Evolutionary conservation across 2,888 invertebrate species (phyloP).

Genomic region (Drosophila meridiana): DNA sequence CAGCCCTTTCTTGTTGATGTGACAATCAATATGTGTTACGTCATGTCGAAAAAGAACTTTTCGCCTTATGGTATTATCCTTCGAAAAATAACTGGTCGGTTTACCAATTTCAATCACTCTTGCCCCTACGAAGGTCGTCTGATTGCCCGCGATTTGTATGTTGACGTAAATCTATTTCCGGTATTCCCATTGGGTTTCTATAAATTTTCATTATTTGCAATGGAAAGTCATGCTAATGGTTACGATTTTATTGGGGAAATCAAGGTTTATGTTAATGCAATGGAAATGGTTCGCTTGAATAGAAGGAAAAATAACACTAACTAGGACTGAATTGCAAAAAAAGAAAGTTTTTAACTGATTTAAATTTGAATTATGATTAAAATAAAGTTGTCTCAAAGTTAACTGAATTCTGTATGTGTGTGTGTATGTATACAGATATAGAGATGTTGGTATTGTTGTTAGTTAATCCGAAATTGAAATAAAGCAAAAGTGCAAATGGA

Average conservation of each 20-base stretch:
- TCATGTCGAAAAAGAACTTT: background rate
- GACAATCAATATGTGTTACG: background rate
- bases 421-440: no score
- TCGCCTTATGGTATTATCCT: slow-evolving; percentile 1
- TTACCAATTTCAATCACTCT: slow-evolving; percentile 13
- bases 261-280: background rate
- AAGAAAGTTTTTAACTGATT: no score
- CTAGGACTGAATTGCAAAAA: no score
- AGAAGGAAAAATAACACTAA: background rate
- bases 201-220: background rate
- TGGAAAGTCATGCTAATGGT: background rate
- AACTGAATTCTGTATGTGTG: no score
- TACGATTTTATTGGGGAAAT: background rate
- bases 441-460: no score
- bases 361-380: no score
- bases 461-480: no score
- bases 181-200: background rate
- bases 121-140: slow-evolving; percentile 8
- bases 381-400: no score
- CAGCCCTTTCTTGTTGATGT: slow-evolving; percentile 20
- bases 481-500: no score
- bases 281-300: background rate
- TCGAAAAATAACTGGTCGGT: background rate
- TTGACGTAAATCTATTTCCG: slow-evolving; percentile 6
- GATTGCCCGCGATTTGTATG: background rate